Conservation (phyloP, 1,140 invertebrate species). For the Asbolus verrucosus region DNA sequence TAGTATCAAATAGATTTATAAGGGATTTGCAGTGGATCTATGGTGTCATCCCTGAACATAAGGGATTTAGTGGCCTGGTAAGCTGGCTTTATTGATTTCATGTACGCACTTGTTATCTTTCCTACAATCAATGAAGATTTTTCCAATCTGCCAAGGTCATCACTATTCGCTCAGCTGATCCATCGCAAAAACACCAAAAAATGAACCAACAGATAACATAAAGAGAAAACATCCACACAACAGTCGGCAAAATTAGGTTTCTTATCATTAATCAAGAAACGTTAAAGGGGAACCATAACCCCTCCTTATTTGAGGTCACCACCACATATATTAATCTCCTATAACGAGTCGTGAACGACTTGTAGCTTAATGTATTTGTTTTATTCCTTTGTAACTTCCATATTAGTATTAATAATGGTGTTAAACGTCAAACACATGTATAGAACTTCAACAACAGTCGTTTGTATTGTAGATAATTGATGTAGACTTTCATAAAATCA, state of each 20-base stretch:
- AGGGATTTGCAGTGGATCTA: conserved; percentile 25
- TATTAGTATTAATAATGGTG: too few species aligned
- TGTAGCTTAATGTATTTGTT: neutral
- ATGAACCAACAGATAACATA: neutral
- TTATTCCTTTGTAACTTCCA: neutral
- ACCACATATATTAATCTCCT: conserved; percentile 27
- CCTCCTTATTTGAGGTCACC: conserved; percentile 8
- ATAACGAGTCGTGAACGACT: conserved; percentile 25
- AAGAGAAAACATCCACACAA: neutral
- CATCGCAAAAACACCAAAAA: neutral
- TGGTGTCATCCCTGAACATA: conserved; percentile 38
- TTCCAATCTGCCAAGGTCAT: conserved; percentile 10
- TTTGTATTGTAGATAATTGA: too few species aligned
- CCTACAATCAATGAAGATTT: conserved; percentile 1
- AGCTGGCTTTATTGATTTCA: conserved; percentile 32
- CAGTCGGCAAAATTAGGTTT: neutral
- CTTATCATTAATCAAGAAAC: conserved; percentile 19
- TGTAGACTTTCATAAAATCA: too few species aligned
- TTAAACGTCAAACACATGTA: too few species aligned
- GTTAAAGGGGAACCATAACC: conserved; percentile 11
- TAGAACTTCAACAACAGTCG: too few species aligned
- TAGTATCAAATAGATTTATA: conserved; percentile 35
- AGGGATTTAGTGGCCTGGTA: conserved; percentile 28
- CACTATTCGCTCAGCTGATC: neutral
- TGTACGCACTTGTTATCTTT: conserved; percentile 27